phyloP scores from a whole-genome alignment of 2,797 vertebrate genomes.

The Notoglanidium macrostoma region DNA sequence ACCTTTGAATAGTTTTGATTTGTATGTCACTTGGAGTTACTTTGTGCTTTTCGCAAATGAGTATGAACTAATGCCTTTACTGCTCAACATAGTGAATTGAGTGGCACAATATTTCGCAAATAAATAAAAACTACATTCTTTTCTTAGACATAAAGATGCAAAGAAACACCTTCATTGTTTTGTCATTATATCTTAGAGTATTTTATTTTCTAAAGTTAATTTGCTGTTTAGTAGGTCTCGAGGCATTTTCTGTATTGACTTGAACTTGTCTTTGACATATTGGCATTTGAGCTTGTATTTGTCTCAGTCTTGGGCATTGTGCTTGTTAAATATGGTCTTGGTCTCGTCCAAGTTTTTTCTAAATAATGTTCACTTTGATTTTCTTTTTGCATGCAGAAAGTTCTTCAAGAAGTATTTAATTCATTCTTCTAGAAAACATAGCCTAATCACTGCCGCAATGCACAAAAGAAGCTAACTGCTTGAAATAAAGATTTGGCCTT shows the following conservation, averaged over 20 bases:
- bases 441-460: background rate
- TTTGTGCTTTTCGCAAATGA: constrained; percentile 46
- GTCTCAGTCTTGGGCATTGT: background rate
- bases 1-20: constrained; percentile 57
- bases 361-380: background rate
- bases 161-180: background rate
- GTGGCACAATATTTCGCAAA: background rate
- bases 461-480: background rate
- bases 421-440: background rate
- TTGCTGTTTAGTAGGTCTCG: background rate
- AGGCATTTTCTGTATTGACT: background rate
- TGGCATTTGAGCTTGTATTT: background rate
- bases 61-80: constrained; percentile 59
- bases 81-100: background rate
- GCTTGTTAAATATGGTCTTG: background rate
- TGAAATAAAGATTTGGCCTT: background rate
- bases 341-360: background rate
- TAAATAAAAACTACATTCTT: background rate
- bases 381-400: background rate
- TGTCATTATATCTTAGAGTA: background rate
- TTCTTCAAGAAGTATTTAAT: background rate
- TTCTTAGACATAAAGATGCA: background rate
- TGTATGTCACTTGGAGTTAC: constrained; percentile 76
- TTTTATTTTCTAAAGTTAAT: background rate
- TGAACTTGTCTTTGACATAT: background rate